A percentile compares a stretch with the other conserved stretches of the same genome.
phyloP scores from a whole-genome alignment of 37 sponge, comb jelly and placozoan genomes.

The Halichondria panicea region DNA sequence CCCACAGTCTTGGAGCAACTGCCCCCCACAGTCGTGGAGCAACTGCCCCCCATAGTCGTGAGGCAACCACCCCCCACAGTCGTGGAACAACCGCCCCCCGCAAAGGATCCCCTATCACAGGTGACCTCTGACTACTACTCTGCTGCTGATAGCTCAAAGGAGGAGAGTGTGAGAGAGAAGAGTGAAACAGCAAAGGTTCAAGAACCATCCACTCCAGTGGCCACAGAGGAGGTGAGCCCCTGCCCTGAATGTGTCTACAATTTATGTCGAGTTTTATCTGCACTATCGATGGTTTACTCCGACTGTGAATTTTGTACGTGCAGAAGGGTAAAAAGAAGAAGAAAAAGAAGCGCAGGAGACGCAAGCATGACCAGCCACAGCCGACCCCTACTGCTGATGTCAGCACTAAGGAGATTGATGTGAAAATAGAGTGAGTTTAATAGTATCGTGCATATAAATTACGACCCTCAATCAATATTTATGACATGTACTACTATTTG shows the following conservation, averaged over 20 bases:
- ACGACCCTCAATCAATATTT: no score
- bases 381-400: not conserved
- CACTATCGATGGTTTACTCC: no score
- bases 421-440: conserved; percentile 55
- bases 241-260: no score
- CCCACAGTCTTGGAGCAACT: not conserved
- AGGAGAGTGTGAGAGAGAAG: no score
- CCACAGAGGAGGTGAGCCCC: not conserved
- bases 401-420: conserved; percentile 14
- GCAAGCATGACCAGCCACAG: conserved; percentile 19
- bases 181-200: no score
- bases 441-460: not conserved
- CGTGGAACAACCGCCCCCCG: not conserved
- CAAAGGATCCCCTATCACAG: no score
- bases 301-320: not conserved
- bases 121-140: not conserved
- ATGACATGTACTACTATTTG: no score
- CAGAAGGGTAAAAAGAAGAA: conserved; percentile 30
- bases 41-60: not conserved
- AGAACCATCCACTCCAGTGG: not conserved
- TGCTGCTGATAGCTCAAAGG: not conserved
- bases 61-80: not conserved
- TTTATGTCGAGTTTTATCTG: no score
- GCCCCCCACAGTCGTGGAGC: no score
- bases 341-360: conserved; percentile 36